phyloP scores from a whole-genome alignment of 2,797 vertebrate species.

The Tangara arthus region DNA sequence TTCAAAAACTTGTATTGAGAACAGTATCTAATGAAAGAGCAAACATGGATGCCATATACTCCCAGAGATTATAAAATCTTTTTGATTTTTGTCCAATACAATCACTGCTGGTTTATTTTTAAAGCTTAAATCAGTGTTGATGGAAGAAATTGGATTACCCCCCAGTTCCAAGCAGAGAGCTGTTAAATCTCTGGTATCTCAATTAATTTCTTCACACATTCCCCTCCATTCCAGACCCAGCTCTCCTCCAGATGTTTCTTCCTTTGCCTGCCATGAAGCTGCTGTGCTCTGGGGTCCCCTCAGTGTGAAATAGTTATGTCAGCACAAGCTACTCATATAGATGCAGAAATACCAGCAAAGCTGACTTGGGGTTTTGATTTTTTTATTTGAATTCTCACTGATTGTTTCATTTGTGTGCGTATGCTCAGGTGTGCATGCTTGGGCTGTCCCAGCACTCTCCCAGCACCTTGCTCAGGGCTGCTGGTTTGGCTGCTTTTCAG shows the following conservation, averaged over 20 bases:
- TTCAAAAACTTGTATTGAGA: background rate
- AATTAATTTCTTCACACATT: background rate
- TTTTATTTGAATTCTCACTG: background rate
- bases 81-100: background rate
- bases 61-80: background rate
- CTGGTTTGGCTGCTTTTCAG: background rate
- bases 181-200: background rate
- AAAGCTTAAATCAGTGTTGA: background rate
- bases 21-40: background rate
- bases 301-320: background rate
- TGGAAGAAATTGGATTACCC: background rate
- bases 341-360: background rate
- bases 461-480: background rate
- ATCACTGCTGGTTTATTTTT: background rate
- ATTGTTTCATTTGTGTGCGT: background rate
- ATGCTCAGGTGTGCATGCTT: rapidly evolving
- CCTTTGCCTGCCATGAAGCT: background rate
- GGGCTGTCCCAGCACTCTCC: background rate
- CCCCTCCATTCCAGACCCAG: background rate
- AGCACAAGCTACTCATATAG: background rate
- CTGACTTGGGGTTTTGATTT: background rate
- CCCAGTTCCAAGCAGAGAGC: background rate
- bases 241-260: background rate
- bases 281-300: background rate
- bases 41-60: background rate